Base-by-base conservation (phyloP, 1,140 invertebrate genomes). In the Anoplolepis gracilipes region DNA sequence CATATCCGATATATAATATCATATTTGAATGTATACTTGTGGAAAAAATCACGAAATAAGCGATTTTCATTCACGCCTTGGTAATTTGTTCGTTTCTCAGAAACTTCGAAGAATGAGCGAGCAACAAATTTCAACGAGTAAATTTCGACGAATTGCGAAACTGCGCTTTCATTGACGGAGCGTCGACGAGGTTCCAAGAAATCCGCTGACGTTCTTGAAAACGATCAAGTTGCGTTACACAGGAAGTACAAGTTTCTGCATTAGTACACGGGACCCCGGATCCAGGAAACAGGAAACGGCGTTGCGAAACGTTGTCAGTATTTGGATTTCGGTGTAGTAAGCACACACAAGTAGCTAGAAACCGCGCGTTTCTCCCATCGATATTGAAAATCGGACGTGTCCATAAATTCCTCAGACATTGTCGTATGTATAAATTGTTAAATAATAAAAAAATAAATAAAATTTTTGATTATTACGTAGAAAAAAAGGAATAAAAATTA, bases 261-360 rank as follows among this genome's bases (percentile, higher is more conserved):
- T 84, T 85, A 87, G 85, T 91, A 92, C 91, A 90, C 87, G 88
- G 85, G 88, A 85, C 88, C 87, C 13, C 46, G 87, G 85, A 87
- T 81, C 72, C 92, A 88, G 89, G 92, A 94, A 94, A 93, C 93
- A 92, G 93, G 93, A 94, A 94, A 85, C 92, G 90, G 91, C 89
- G 92, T 93, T 94, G 92, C 93, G 92, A 92, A 93, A 94, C 86
- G 90, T 88, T 87, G 84, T 84, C 86, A 91, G 85, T 91, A 90
- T 91, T 92, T 89, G 87, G 84, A 90, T 88, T 92, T 89, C 89
- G 85, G 65, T 88, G 84, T 75, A 84, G 92, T 89, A 90, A 90
- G 87, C 88, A 90, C 46, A 49, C 13, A 19, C 3, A 2, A 30
- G n/a, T 89, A 87, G 79, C 70, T 70, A 57, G 70, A 85, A 76